Percentiles rank a stretch among this genome's conserved stretches.
phyloP scores from a whole-genome alignment of 35 echinoderm and acorn worm genomes.

The Chiridota heheva region DNA sequence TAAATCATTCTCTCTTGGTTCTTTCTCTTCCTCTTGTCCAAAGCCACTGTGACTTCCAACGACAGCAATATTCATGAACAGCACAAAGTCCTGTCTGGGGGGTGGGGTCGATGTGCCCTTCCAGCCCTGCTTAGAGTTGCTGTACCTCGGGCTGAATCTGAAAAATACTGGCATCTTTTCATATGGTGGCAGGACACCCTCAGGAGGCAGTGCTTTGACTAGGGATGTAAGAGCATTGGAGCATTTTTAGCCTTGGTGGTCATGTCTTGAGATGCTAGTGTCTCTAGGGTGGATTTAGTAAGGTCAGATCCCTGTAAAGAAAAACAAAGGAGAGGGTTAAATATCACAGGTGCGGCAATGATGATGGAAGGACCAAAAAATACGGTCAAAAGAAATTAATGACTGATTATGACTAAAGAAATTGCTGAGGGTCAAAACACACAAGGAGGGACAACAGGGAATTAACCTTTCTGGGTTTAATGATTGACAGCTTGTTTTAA shows the following conservation, averaged over 20 bases:
- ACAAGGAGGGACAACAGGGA: too few relatives aligned
- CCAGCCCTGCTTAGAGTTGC: slow-evolving; percentile 75
- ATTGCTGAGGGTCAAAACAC: too few relatives aligned
- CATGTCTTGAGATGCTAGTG: slow-evolving; percentile 56
- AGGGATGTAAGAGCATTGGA: slow-evolving; percentile 76
- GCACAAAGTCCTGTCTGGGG: slow-evolving; percentile 91
- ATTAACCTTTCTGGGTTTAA: too few relatives aligned
- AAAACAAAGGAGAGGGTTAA: neutral
- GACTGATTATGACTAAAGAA: too few relatives aligned
- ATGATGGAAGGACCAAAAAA: too few relatives aligned
- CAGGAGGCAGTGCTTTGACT: slow-evolving; percentile 77
- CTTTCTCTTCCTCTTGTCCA: neutral
- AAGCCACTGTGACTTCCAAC: slow-evolving; percentile 75
- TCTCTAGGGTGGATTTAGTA: slow-evolving; percentile 84
- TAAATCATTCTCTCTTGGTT: slow-evolving; percentile 19
- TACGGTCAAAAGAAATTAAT: too few relatives aligned
- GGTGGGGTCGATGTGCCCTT: slow-evolving; percentile 78
- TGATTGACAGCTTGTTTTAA: too few relatives aligned
- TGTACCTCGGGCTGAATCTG: slow-evolving; percentile 84
- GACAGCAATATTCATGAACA: slow-evolving; percentile 86
- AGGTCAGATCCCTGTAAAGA: slow-evolving; percentile 69
- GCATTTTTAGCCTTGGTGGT: slow-evolving; percentile 53
- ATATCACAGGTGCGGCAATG: neutral
- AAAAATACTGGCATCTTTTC: slow-evolving; percentile 79
- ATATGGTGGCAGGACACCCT: slow-evolving; percentile 73